Percentiles rank a stretch among this genome's conserved stretches.
phyloP scores from a whole-genome alignment of 2,797 vertebrate species.

The Acipenser oxyrinchus region DNA sequence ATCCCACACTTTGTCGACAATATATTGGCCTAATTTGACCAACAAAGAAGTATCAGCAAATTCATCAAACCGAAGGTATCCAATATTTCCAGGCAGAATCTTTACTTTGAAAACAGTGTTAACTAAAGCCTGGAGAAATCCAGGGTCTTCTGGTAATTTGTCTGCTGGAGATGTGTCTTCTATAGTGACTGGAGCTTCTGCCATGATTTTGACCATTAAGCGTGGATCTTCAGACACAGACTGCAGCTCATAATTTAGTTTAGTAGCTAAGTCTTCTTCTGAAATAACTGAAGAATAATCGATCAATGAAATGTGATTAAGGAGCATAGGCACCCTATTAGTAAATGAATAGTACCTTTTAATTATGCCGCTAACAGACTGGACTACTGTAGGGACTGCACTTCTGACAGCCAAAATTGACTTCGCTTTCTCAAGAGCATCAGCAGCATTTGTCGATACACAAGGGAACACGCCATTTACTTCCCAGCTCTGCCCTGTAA shows the following conservation, averaged over 20 bases:
- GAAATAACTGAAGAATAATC: constrained; percentile 69
- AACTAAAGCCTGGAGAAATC: constrained; percentile 42
- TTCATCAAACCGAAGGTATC: constrained; percentile 74
- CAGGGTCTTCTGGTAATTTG: constrained; percentile 42
- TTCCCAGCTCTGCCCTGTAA: constrained; percentile 84
- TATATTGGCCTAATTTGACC: constrained; percentile 49
- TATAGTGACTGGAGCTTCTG: constrained; percentile 17
- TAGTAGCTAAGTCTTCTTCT: constrained; percentile 63
- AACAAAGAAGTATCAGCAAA: constrained; percentile 55
- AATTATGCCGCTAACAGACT: constrained; percentile 50
- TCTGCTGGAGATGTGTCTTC: constrained; percentile 29
- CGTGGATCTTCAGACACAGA: constrained; percentile 71
- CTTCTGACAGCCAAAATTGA: constrained; percentile 63
- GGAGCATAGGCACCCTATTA: constrained; percentile 58
- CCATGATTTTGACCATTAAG: constrained; percentile 50
- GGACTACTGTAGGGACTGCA: constrained; percentile 59
- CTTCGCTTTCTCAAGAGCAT: constrained; percentile 74
- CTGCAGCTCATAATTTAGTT: constrained; percentile 70
- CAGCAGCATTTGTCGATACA: constrained; percentile 63
- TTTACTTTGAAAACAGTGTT: constrained; percentile 64
- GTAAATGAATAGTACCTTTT: constrained; percentile 58
- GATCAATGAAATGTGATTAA: constrained; percentile 47
- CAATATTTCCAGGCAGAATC: constrained; percentile 63
- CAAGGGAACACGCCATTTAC: constrained; percentile 73
- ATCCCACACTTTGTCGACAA: constrained; percentile 68